Evolutionary conservation across 53 echinoderm and acorn worm species (phyloP).

Genomic region (Crossaster papposus): DNA sequence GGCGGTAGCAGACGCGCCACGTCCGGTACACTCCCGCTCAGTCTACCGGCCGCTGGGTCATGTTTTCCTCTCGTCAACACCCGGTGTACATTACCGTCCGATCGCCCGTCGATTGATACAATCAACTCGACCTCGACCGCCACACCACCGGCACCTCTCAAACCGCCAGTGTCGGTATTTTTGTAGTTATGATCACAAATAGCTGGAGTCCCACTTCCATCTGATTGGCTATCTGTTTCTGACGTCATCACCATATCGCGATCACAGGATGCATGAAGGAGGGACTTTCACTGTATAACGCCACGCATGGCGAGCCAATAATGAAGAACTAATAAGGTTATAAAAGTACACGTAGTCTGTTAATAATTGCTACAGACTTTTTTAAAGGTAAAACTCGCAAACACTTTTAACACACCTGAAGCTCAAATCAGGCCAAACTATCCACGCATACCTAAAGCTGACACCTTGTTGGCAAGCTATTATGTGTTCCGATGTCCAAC

Average conservation of each 20-base stretch:
- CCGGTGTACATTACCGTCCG: neutral
- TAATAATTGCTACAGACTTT: neutral
- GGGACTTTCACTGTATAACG: neutral
- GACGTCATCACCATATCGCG: constrained; percentile 19
- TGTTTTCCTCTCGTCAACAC: neutral
- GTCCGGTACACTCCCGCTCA: constrained; percentile 35
- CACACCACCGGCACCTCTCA: neutral
- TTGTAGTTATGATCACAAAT: neutral
- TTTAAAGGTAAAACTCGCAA: neutral
- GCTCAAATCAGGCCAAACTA: neutral
- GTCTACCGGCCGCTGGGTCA: neutral
- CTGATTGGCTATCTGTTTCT: constrained; percentile 28
- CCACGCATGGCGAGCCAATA: neutral
- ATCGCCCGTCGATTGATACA: constrained; percentile 32
- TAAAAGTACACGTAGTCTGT: neutral
- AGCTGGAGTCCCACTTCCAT: neutral
- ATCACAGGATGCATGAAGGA: neutral
- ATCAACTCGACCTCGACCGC: constrained; percentile 17
- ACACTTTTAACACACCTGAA: neutral
- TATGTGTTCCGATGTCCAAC: neutral
- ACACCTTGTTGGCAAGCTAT: neutral
- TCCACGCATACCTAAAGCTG: neutral
- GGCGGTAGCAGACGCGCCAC: constrained; percentile 42
- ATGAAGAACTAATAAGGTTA: neutral
- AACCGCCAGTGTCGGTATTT: constrained; percentile 4